These are phyloP conservation scores for Hyposoter didymator DNA, from an alignment of 2,888 invertebrate genomes.

Conservation along the genomic window DNA sequence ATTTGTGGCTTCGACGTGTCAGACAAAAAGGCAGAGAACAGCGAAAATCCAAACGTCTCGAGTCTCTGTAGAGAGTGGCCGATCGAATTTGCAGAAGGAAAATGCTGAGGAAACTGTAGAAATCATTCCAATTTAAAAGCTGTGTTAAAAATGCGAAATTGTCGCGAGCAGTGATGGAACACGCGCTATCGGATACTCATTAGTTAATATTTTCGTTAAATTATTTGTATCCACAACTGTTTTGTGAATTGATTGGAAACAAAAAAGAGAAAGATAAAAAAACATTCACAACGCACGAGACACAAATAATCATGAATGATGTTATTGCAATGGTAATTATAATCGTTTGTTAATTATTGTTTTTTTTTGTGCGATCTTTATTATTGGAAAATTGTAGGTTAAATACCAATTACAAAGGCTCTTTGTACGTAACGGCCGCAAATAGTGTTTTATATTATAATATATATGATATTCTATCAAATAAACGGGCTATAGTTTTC, in stretches of 20 bases:
- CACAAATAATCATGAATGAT: constrained; percentile 34
- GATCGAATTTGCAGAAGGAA: background rate
- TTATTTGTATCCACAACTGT: constrained; percentile 43
- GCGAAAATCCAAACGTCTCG: constrained; percentile 5
- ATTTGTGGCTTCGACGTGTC: background rate
- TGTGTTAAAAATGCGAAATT: background rate
- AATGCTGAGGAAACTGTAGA: background rate
- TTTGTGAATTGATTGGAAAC: constrained; percentile 43
- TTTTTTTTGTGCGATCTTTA: constrained; percentile 76
- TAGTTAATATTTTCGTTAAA: constrained; percentile 28
- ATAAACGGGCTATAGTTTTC: constrained; percentile 81
- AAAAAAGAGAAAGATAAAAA: background rate
- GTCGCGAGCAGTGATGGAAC: constrained; percentile 4
- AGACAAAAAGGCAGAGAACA: background rate
- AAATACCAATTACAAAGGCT: constrained; percentile 84
- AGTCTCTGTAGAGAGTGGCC: background rate
- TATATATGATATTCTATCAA: constrained; percentile 81
- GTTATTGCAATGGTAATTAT: constrained; percentile 10
- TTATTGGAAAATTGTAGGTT: constrained; percentile 82
- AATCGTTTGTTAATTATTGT: constrained; percentile 43
- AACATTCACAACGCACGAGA: constrained; percentile 27
- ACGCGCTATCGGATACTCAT: constrained; percentile 8
- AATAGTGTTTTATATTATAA: constrained; percentile 82
- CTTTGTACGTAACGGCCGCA: constrained; percentile 83
- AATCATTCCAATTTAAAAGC: background rate